Evolutionary conservation across 2,113 vertebrate genomes (phyloP), one percentile per base, ranked within the genome.

Genomic region (Cyphomyrus plagiostoma): DNA sequence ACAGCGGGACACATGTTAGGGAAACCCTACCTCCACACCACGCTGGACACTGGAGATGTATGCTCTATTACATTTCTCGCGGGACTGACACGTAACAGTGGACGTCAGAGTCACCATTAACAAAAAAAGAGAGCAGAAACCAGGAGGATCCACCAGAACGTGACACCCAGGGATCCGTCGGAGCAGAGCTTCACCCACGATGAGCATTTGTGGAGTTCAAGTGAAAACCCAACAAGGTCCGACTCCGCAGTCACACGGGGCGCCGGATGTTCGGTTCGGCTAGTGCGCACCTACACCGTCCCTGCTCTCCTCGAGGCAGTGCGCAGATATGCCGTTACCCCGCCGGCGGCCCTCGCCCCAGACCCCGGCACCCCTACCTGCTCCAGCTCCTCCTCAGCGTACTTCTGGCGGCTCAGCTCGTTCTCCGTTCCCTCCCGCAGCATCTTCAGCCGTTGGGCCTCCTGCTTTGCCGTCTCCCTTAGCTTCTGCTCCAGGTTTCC

Each of bases 361-460:
- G 30, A 86, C 48, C 53, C 42, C 6, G 1, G 26, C 19, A 58
- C 23, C 46, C 9, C 39, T 45, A 99, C 98, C 97, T 99, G 98
- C 74, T 98, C 98, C 94, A 99, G 93, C 92, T 99, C 98, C 89
- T 99, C 97, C 95, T 99, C 98, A 0, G 97, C 97, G 0, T 98
- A 98, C 4, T 97, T 98, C 94, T 98, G 98, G 0, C 96, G 91
- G 92, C 97, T 98, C 88, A 97, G 95, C 91, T 98, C 96, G 0
- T 97, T 98, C 95, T 97, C 97, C 0, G 97, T 96, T 53, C 98
- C 98, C 90, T 97, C 96, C 0, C 97, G 94, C 10, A 99, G 95
- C 90, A 97, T 96, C 0, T 94, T 94, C 26, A 99, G 95, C 7
- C 98, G 92, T 66, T 97, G 96, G 0, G 98, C 98, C 93, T 99